Evolutionary conservation across 1,140 invertebrate species (phyloP).

Genomic region (Macrobrachium rosenbergii): DNA sequence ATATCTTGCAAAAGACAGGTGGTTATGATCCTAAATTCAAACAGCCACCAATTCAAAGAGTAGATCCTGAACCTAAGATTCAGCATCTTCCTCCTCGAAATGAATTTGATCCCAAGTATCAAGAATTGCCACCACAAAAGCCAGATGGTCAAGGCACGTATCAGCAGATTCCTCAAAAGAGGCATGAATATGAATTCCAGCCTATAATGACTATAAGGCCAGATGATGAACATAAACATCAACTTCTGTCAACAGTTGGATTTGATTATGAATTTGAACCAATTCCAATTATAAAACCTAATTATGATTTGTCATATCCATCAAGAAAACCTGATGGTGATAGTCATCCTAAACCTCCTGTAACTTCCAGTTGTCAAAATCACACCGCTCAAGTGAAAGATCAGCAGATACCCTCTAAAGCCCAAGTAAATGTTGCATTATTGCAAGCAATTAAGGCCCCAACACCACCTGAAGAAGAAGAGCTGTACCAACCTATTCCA

Average conservation of each 20-base stretch:
- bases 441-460: too few species aligned
- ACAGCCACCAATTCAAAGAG: too few species aligned
- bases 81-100: slow-evolving; percentile 21
- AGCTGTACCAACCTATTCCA: too few species aligned
- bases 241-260: slow-evolving; percentile 1
- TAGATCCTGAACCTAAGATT: too few species aligned
- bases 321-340: slow-evolving; percentile 42
- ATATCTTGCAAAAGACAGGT: slow-evolving; percentile 16
- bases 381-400: not conserved
- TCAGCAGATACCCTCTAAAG: not conserved
- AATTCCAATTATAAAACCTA: slow-evolving; percentile 12
- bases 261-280: slow-evolving; percentile 25
- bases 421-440: not conserved
- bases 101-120: slow-evolving; percentile 28
- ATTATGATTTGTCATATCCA: not conserved
- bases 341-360: slow-evolving; percentile 30
- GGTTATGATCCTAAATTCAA: too few species aligned
- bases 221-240: slow-evolving; percentile 6
- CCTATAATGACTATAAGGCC: slow-evolving; percentile 41
- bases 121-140: not conserved
- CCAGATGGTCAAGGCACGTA: slow-evolving; percentile 21
- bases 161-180: slow-evolving; percentile 21
- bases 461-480: too few species aligned
- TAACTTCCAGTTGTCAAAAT: slow-evolving; percentile 10
- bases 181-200: slow-evolving; percentile 38